Percentiles rank a stretch among this genome's conserved stretches.
Evolutionary conservation across 2,113 vertebrate genomes (phyloP).

Genomic region (Hylia prasina): DNA sequence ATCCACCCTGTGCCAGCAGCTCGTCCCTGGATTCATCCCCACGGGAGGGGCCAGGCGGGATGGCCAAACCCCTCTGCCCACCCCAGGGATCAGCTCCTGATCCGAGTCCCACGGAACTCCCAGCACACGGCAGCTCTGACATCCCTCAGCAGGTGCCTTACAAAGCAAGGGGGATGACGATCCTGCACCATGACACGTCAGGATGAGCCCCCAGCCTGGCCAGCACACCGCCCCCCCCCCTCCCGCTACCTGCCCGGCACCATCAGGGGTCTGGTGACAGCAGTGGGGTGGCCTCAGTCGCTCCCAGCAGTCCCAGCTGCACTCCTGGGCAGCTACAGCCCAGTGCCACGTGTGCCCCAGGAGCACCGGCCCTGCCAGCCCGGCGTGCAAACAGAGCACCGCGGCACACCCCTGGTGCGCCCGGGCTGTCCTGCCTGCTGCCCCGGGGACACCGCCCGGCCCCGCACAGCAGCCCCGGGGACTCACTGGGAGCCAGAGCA

Average conservation of each 20-base stretch:
- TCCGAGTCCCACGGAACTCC: background rate
- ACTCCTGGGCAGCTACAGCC: background rate
- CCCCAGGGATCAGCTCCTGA: background rate
- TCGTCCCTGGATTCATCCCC: background rate
- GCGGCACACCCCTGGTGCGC: background rate
- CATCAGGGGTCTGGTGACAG: background rate
- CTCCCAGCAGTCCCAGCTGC: background rate
- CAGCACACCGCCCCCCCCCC: background rate
- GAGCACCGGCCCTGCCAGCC: background rate
- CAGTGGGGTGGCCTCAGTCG: background rate
- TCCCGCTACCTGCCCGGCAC: background rate
- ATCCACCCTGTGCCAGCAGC: background rate
- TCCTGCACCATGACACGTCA: background rate
- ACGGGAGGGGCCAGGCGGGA: background rate
- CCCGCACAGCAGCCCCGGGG: background rate
- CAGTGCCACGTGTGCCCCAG: background rate
- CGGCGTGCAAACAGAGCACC: background rate
- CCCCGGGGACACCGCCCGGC: background rate
- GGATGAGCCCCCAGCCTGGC: background rate
- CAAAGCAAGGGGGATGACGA: accelerated
- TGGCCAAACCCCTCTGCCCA: background rate
- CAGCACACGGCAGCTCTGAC: accelerated
- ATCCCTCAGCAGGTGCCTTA: background rate
- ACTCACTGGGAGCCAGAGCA: background rate
- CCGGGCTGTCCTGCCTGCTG: background rate